Conservation (phyloP, 2,888 invertebrate species). For the Xanthorhoe spadicearia region DNA sequence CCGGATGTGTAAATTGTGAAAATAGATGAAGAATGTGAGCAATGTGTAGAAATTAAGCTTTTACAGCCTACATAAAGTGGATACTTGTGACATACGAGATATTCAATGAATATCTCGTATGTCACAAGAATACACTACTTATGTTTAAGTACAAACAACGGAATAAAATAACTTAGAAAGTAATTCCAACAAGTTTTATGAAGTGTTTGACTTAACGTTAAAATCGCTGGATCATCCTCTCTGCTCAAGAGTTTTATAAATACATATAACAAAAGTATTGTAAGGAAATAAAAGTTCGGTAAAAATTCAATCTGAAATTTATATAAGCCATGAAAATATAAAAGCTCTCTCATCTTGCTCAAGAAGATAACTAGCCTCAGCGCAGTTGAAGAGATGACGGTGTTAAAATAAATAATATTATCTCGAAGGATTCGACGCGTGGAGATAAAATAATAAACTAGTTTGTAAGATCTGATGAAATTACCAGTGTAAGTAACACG, state of each 20-base stretch:
- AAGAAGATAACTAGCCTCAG: slow-evolving; percentile 17
- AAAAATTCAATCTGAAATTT: slow-evolving; percentile 1
- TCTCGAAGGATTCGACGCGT: slow-evolving; percentile 16
- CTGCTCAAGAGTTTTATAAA: background rate
- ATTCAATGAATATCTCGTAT: too few relatives aligned
- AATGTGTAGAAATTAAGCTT: background rate
- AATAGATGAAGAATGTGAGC: background rate
- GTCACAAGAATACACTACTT: too few relatives aligned
- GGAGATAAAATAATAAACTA: slow-evolving; percentile 28
- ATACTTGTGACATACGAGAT: too few relatives aligned
- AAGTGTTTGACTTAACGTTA: background rate
- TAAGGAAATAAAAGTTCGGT: background rate
- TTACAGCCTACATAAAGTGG: too few relatives aligned
- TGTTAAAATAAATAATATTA: slow-evolving; percentile 27
- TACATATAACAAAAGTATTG: background rate
- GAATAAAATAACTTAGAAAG: too few relatives aligned
- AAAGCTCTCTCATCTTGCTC: slow-evolving; percentile 7
- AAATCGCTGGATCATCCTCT: background rate
- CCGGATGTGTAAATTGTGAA: background rate
- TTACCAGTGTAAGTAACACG: slow-evolving; percentile 28
- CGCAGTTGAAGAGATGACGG: slow-evolving; percentile 5
- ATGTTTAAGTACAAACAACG: too few relatives aligned
- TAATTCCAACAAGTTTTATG: too few relatives aligned
- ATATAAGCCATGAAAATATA: background rate
- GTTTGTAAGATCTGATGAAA: slow-evolving; percentile 27